Conservation (phyloP, 2,113 vertebrate genomes). For the Otolemur garnettii region DNA sequence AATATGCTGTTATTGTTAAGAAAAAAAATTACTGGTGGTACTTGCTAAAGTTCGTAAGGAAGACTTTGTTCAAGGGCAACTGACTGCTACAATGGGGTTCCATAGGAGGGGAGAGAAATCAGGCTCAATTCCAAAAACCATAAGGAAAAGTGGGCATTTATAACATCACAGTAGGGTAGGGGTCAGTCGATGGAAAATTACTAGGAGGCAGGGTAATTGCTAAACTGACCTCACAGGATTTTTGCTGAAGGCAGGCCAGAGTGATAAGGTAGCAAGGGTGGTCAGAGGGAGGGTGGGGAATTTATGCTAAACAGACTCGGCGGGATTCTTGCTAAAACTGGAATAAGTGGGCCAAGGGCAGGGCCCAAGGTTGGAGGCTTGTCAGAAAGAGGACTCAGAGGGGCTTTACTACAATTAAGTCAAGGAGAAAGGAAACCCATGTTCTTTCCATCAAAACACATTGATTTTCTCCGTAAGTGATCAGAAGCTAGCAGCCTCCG, state of each 20-base stretch:
- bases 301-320: neutral
- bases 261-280: neutral
- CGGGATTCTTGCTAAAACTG: neutral
- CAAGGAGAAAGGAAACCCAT: neutral
- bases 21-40: neutral
- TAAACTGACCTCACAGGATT: neutral
- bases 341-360: neutral
- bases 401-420: neutral
- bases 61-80: neutral
- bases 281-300: neutral
- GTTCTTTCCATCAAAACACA: neutral
- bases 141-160: neutral
- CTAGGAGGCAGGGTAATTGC: neutral
- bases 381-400: neutral
- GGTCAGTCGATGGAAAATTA: neutral
- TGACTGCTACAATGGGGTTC: neutral
- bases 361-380: neutral
- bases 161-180: neutral
- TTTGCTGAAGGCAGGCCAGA: neutral
- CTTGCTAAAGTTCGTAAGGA: neutral
- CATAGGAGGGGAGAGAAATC: neutral
- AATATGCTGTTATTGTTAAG: neutral
- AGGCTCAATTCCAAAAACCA: conserved; percentile 14
- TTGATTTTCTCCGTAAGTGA: neutral
- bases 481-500: neutral